These are phyloP conservation scores for Siniperca obscura DNA, from an alignment of 2,797 vertebrate species.

Conservation along the genomic window DNA sequence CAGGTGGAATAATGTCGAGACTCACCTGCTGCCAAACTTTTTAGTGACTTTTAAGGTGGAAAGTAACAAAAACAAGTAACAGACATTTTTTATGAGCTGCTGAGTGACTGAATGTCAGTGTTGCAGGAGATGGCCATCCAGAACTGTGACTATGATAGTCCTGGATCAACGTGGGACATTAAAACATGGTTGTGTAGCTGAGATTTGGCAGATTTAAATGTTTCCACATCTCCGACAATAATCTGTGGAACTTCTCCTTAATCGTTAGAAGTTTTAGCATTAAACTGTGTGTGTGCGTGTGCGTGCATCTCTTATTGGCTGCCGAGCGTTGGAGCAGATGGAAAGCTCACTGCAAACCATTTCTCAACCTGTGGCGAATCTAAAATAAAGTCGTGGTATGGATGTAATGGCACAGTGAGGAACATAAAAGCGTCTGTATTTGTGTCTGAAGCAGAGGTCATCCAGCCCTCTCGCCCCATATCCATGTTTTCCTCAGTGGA, in stretches of 20 bases:
- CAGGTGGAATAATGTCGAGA: background rate
- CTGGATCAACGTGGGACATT: background rate
- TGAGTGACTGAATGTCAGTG: background rate
- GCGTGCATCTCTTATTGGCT: too few relatives aligned
- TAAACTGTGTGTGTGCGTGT: too few relatives aligned
- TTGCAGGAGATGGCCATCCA: background rate
- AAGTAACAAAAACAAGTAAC: too few relatives aligned
- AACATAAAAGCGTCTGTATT: background rate
- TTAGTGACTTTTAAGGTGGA: background rate
- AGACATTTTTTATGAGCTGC: background rate
- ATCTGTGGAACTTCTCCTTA: too few relatives aligned
- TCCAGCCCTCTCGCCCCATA: background rate
- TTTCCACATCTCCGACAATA: too few relatives aligned
- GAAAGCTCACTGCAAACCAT: background rate
- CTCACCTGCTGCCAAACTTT: background rate
- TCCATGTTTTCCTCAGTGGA: background rate
- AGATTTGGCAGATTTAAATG: too few relatives aligned
- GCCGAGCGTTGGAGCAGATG: too few relatives aligned
- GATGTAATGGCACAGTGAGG: background rate
- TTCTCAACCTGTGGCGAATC: background rate
- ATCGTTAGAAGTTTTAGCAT: too few relatives aligned
- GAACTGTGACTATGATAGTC: background rate
- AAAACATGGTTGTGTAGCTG: too few relatives aligned
- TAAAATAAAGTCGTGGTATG: background rate
- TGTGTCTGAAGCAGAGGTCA: background rate